Evolutionary conservation across 2,888 invertebrate species (phyloP).

Genomic region (Coecobrya sp.): DNA sequence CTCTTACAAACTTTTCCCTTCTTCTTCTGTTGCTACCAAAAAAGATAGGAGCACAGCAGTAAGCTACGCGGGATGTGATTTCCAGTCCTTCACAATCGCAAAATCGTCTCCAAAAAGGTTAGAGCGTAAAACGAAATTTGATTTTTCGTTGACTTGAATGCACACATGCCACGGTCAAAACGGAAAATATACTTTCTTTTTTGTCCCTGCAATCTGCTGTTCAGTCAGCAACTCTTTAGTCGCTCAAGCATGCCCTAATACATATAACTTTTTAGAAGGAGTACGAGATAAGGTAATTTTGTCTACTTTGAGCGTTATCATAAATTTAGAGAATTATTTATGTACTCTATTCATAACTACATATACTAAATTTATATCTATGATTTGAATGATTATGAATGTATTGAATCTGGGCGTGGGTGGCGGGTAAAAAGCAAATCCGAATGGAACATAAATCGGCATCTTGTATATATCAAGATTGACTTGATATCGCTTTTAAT

Average conservation of each 20-base stretch:
- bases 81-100: not conserved
- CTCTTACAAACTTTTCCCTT: conserved; percentile 25
- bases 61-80: conserved; percentile 13
- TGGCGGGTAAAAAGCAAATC: too few species aligned
- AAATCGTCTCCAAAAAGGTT: conserved; percentile 29
- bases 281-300: not conserved
- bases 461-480: too few species aligned
- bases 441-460: too few species aligned
- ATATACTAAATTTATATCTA: not conserved
- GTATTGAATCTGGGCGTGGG: too few species aligned
- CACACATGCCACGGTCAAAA: conserved; percentile 32
- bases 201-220: conserved; percentile 31
- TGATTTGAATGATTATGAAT: too few species aligned
- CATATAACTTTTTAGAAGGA: not conserved
- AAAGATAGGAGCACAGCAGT: not conserved
- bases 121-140: conserved; percentile 33
- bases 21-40: not conserved
- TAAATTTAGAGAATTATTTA: not conserved
- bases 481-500: not conserved
- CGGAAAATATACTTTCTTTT: not conserved
- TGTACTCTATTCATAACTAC: conserved; percentile 1
- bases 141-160: conserved; percentile 29
- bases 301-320: not conserved
- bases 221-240: conserved; percentile 13
- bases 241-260: not conserved